Evolutionary conservation across 1,140 invertebrate species (phyloP).

Genomic region (Bactericera cockerelli): DNA sequence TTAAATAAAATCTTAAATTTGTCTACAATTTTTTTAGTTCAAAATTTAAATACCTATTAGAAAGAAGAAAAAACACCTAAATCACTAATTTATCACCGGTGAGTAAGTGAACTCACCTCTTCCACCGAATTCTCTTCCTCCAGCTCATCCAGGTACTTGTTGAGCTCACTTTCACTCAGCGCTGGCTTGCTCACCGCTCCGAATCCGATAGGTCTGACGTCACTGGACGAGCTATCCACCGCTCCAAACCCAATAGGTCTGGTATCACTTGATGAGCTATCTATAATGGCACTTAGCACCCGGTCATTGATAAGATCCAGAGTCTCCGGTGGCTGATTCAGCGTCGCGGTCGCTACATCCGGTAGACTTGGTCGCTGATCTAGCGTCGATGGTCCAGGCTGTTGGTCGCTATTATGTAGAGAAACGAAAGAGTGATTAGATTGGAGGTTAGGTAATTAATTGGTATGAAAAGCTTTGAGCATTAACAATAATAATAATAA

Average conservation of each 20-base stretch:
- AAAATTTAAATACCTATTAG: too few relatives aligned
- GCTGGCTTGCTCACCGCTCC: slow-evolving; percentile 28
- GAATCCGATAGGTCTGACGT: slow-evolving; percentile 24
- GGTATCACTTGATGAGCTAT: slow-evolving; percentile 11
- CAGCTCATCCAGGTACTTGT: slow-evolving; percentile 38
- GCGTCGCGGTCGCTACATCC: neutral
- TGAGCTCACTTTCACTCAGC: slow-evolving; percentile 39
- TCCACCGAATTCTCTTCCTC: slow-evolving; percentile 22
- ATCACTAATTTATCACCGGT: too few relatives aligned
- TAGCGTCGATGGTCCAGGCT: too few relatives aligned
- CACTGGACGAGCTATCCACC: slow-evolving; percentile 22
- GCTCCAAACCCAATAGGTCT: slow-evolving; percentile 26
- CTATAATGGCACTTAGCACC: neutral
- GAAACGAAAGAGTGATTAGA: too few relatives aligned
- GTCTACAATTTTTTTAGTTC: too few relatives aligned
- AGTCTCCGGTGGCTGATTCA: neutral
- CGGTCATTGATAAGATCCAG: slow-evolving; percentile 1
- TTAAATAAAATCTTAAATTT: too few relatives aligned
- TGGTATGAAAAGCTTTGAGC: too few relatives aligned
- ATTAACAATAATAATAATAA: too few relatives aligned
- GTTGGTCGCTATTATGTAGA: too few relatives aligned
- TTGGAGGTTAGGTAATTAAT: too few relatives aligned
- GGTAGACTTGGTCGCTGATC: neutral
- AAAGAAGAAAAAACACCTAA: too few relatives aligned
- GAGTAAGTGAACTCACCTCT: too few relatives aligned